These are phyloP conservation scores for Panonychus citri DNA, from an alignment of 1,140 invertebrate genomes.

Conservation along the genomic window DNA sequence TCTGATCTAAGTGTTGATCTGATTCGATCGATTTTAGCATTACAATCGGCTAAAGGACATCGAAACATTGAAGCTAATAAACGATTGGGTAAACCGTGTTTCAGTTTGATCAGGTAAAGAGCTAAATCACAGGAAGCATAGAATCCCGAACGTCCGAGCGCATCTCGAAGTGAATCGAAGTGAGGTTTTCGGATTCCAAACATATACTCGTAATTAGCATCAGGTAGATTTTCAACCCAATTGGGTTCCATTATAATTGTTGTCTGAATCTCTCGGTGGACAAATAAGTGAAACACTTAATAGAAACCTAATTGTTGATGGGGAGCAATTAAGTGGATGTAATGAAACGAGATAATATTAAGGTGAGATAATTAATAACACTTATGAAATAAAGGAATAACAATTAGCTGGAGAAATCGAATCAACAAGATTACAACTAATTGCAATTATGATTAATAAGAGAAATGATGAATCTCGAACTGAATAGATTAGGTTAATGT, in stretches of 20 bases:
- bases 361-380: too few relatives aligned
- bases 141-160: not conserved
- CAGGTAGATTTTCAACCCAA: not conserved
- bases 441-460: not conserved
- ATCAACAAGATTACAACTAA: not conserved
- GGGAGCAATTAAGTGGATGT: too few relatives aligned
- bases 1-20: not conserved
- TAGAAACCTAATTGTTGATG: too few relatives aligned
- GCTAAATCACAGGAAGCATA: not conserved
- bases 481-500: too few relatives aligned
- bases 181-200: not conserved
- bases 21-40: not conserved
- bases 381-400: too few relatives aligned
- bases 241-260: too few relatives aligned
- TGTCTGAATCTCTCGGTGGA: too few relatives aligned
- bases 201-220: not conserved
- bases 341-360: too few relatives aligned
- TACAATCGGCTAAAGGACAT: not conserved
- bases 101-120: not conserved
- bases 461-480: not conserved
- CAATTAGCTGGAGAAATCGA: too few relatives aligned
- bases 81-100: not conserved
- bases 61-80: not conserved
- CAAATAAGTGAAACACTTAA: too few relatives aligned
- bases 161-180: not conserved